phyloP scores from a whole-genome alignment of 2,113 vertebrate species.

The Emydura subglobosa region DNA sequence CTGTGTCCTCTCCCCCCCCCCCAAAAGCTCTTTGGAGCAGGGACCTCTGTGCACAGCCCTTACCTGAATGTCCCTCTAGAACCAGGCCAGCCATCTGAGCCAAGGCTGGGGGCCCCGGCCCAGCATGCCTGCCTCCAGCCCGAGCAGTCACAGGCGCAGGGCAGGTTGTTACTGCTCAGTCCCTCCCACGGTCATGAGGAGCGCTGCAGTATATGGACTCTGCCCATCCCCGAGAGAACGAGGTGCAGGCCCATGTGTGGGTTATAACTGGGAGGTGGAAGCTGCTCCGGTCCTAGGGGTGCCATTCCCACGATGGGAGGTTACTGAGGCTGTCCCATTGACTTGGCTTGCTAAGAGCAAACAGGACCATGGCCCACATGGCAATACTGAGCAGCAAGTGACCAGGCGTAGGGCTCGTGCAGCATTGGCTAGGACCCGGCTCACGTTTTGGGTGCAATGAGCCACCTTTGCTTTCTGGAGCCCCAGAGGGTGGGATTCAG shows the following conservation, averaged over 20 bases:
- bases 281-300: neutral
- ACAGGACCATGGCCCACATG: neutral
- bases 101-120: too few relatives aligned
- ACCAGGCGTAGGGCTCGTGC: neutral
- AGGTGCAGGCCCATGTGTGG: neutral
- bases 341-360: too few relatives aligned
- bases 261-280: too few relatives aligned
- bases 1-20: neutral
- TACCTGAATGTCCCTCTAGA: neutral
- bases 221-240: neutral
- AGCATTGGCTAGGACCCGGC: neutral
- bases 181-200: neutral
- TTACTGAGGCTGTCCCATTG: neutral
- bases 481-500: neutral
- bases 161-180: neutral
- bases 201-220: neutral
- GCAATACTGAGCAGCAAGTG: neutral
- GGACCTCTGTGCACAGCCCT: neutral
- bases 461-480: neutral
- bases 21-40: neutral
- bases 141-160: too few relatives aligned
- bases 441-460: neutral
- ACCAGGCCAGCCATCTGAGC: neutral
- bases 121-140: neutral
- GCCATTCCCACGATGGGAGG: neutral